Percentiles rank a stretch among this genome's conserved stretches.
Conservation (phyloP, 2,888 invertebrate species). For the Aspidapion aeneum region DNA sequence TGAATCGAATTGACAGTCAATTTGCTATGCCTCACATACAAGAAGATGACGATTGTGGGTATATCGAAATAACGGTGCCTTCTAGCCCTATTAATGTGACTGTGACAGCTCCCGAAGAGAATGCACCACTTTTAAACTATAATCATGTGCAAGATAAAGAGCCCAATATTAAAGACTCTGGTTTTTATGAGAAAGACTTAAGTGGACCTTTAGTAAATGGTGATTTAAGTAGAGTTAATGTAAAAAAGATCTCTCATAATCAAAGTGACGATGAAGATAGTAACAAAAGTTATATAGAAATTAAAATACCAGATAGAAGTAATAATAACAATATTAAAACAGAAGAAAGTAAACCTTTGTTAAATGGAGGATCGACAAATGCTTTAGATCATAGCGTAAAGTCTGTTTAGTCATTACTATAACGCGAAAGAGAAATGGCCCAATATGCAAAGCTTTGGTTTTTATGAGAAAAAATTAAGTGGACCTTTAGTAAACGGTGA, state of each 20-base stretch:
- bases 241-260: background rate
- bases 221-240: background rate
- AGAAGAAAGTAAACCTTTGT: background rate
- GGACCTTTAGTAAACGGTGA: background rate
- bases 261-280: background rate
- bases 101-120: conserved; percentile 39
- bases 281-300: background rate
- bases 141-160: background rate
- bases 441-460: too few species aligned
- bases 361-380: too few species aligned
- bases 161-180: background rate
- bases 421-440: too few species aligned
- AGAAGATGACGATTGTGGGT: conserved; percentile 23
- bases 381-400: too few species aligned
- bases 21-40: conserved; percentile 25
- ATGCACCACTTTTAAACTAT: conserved; percentile 29
- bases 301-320: background rate
- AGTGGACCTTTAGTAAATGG: background rate
- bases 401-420: too few species aligned
- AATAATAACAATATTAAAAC: background rate
- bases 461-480: too few species aligned
- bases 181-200: background rate
- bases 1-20: conserved; percentile 23
- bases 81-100: conserved; percentile 44
- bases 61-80: conserved; percentile 48